Conservation (phyloP, 2,797 vertebrate genomes). For the Sebastes diploproa region DNA sequence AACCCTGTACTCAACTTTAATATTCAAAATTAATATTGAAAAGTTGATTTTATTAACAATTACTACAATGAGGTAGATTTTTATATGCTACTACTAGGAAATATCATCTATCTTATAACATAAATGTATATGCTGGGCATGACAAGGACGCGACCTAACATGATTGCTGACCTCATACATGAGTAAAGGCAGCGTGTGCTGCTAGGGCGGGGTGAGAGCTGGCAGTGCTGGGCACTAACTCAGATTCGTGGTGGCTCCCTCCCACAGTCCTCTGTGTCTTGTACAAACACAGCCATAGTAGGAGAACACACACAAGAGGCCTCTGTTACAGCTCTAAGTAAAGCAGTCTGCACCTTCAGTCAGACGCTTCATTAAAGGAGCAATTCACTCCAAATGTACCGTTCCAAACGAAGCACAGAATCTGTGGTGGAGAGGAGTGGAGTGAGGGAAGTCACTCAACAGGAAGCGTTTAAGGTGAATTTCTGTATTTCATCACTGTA, state of each 20-base stretch:
- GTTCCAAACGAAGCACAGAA: too few relatives aligned
- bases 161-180: background rate
- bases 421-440: background rate
- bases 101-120: background rate
- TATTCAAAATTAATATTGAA: background rate
- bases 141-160: background rate
- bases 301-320: constrained; percentile 18
- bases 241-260: constrained; percentile 28
- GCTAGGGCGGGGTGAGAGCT: constrained; percentile 7
- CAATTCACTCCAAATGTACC: background rate
- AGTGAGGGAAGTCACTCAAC: background rate
- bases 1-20: background rate
- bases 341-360: background rate
- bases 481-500: background rate
- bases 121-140: background rate
- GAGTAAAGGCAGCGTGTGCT: background rate
- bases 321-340: background rate
- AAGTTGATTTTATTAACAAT: background rate
- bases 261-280: constrained; percentile 10
- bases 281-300: constrained; percentile 26
- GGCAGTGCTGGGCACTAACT: constrained; percentile 58
- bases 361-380: background rate
- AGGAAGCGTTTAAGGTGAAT: background rate
- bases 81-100: background rate
- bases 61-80: background rate